Conservation (phyloP, 2,797 vertebrate genomes). For the Steatocranus sp. region DNA sequence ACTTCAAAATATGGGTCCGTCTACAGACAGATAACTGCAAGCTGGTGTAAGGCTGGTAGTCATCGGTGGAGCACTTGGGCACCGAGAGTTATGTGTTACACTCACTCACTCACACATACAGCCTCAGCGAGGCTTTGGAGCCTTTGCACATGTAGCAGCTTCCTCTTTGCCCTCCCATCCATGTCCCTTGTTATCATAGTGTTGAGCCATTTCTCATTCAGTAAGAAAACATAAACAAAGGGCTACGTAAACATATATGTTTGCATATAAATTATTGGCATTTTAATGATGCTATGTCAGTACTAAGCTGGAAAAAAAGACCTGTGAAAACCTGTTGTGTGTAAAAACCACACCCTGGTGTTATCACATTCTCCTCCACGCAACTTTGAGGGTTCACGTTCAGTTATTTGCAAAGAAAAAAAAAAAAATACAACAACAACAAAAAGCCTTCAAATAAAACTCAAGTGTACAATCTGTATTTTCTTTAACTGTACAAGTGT, state of each 20-base stretch:
- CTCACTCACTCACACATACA: neutral
- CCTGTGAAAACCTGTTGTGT: conserved; percentile 18
- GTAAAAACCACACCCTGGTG: conserved; percentile 35
- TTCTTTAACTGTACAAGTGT: conserved; percentile 43
- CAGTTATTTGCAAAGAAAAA: conserved; percentile 16
- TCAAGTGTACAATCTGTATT: conserved; percentile 31
- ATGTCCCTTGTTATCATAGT: neutral
- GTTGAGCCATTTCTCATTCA: neutral
- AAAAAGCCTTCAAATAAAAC: conserved; percentile 29
- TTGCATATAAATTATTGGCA: conserved; percentile 72
- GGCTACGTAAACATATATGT: conserved; percentile 52
- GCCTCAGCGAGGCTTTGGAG: neutral
- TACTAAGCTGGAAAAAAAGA: conserved; percentile 27
- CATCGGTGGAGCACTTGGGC: conserved; percentile 57
- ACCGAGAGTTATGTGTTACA: conserved; percentile 11
- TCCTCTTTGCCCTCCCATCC: conserved; percentile 12
- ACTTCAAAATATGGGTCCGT: conserved; percentile 52
- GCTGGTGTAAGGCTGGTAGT: conserved; percentile 63
- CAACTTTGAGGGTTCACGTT: neutral
- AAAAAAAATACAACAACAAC: neutral
- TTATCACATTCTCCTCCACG: conserved; percentile 40
- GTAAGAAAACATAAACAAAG: conserved; percentile 36
- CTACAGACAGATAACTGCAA: conserved; percentile 51
- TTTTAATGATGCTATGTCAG: conserved; percentile 62
- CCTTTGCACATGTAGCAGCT: conserved; percentile 19